Evolutionary conservation across 2,113 vertebrate species (phyloP), one percentile per base, ranked within the genome.

Genomic region (Labeo rohita): DNA sequence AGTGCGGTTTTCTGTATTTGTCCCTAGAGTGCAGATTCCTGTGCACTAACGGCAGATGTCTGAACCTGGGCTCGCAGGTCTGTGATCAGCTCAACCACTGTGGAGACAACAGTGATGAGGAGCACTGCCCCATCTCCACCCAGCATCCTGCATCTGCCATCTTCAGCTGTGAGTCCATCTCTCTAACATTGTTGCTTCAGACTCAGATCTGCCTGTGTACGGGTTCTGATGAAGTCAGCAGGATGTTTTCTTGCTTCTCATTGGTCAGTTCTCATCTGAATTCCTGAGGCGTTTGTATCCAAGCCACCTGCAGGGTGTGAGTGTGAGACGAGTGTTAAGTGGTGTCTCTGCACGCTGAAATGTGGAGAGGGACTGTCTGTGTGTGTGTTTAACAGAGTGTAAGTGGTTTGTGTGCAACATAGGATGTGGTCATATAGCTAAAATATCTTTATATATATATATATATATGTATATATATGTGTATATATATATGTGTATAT

Each of bases 61-160:
- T 98, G 94, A 96, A 96, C 93, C 96, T 97, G 93, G 96, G 96
- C 90, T 98, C 97, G 50, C 91, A 98, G 95, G 96, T 99, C 95
- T 99, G 98, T 95, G 98, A 98, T 95, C 97, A 97, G 92, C 95
- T 98, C 93, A 97, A 98, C 87, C 97, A 98, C 94, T 98, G 98
- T 93, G 98, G 97, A 84, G 98, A 99, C 95, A 98, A 99, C 94
- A 98, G 97, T 86, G 97, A 98, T 92, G 98, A 99, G 94, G 97
- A 98, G 92, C 97, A 98, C 93, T 99, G 97, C 90, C 96, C 97
- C 36, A 94, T 97, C 94, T 97, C 98, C 93, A 99, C 98, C 23
- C 97, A 98, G 92, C 97, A 98, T 90, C 97, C 98, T 85, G 97
- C 97, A 83, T 96, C 97, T 2, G 95, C 96, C 91, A 96, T 98